Percentiles rank a stretch among this genome's conserved stretches.
Conservation (phyloP, 2,888 invertebrate genomes). For the Poecilobothrus nobilitatus region DNA sequence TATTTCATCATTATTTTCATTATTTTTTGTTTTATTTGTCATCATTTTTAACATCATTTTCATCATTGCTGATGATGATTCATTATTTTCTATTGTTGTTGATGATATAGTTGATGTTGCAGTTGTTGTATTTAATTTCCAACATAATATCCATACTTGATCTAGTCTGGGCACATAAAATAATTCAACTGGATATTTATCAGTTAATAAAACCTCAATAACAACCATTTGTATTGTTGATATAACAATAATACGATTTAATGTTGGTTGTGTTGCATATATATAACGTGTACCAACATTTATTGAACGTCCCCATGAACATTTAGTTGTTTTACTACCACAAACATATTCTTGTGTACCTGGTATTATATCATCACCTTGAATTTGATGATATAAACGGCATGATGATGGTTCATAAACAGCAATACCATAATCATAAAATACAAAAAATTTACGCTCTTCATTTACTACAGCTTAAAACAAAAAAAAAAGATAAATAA, state of each 20-base stretch:
- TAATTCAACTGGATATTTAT: conserved; percentile 61
- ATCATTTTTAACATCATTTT: background rate
- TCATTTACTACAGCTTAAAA: conserved; percentile 50
- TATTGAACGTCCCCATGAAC: conserved; percentile 64
- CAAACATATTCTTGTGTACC: conserved; percentile 65
- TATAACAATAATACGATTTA: conserved; percentile 61
- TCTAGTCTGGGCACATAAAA: conserved; percentile 62
- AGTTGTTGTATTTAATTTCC: conserved; percentile 14
- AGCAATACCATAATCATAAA: conserved; percentile 66
- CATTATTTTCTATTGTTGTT: background rate
- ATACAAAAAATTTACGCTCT: conserved; percentile 61
- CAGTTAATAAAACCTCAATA: conserved; percentile 61
- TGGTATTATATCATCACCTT: conserved; percentile 60
- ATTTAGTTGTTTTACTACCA: conserved; percentile 54
- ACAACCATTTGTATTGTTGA: conserved; percentile 64
- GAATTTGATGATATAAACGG: conserved; percentile 60
- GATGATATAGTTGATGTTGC: background rate
- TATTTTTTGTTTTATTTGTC: background rate
- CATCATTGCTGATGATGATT: background rate
- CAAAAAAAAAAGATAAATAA: conserved; percentile 15
- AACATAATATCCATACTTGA: conserved; percentile 67
- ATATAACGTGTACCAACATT: conserved; percentile 63
- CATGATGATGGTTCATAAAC: conserved; percentile 65
- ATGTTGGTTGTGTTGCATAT: conserved; percentile 62
- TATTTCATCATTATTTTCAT: background rate